Evolutionary conservation across 2,888 invertebrate genomes (phyloP), one percentile per base, ranked within the genome.

Genomic region (Trissoscelio sp.): DNA sequence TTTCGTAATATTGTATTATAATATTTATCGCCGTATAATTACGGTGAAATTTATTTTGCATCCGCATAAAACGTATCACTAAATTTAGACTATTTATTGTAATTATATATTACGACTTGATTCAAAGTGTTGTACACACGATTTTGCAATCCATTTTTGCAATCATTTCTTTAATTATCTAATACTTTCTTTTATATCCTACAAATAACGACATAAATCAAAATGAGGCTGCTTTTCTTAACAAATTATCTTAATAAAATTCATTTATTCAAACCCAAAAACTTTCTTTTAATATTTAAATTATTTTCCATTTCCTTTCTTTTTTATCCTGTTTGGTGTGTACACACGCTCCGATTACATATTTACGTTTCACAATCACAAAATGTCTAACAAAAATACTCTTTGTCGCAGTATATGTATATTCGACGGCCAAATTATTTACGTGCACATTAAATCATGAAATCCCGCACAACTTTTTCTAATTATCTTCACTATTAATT

Each of bases 221-320:
- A n/a, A n/a, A n/a, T n/a, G n/a, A n/a, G n/a, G n/a, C n/a, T n/a
- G n/a, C n/a, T n/a, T n/a, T n/a, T n/a, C n/a, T n/a, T n/a, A 39
- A n/a, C 39, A 12, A 12, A 44, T 48, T 22, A 48, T 22, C 20
- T n/a, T 22, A 48, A 22, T 48, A 48, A 20, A 22, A 44, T 44
- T 18, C n/a, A 22, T 48, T 48, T 48, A 48, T n/a, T 22, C 22
- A 22, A 22, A 48, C 46, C 5, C 1, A 22, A 22, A 3, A 18
- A 16, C 16, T 7, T 39, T 14, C 12, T 39, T 12, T 39, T 39
- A 39, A 39, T 39, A 39, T 39, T 39, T 14, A 39, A 14, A 12
- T 39, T n/a, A 39, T 39, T 39, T 12, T 39, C n/a, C n/a, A n/a
- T 39, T 39, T 14, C 12, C 2, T 12, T 39, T 12, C 39, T 2